A percentile compares a stretch with the other conserved stretches of the same genome.
phyloP scores from a whole-genome alignment of 2,113 vertebrate genomes.

The Tricholaema leucomelas region DNA sequence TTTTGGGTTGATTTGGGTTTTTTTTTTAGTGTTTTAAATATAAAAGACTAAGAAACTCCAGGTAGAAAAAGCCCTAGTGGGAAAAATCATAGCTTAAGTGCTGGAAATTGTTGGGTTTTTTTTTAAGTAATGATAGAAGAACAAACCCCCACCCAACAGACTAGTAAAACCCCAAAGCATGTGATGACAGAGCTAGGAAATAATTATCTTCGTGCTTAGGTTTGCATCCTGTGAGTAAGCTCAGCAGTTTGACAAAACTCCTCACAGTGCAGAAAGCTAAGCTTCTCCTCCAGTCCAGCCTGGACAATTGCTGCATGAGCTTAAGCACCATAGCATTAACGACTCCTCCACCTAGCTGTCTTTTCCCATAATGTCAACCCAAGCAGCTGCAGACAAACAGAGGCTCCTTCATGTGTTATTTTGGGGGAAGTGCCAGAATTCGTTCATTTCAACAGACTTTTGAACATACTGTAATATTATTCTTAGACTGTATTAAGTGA shows the following conservation, averaged over 20 bases:
- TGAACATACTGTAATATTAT: constrained; percentile 1
- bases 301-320: not conserved
- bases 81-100: not conserved
- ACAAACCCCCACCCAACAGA: not conserved
- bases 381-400: not conserved
- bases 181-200: not conserved
- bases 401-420: not conserved
- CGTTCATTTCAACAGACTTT: constrained; percentile 31
- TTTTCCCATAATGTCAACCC: not conserved
- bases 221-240: not conserved
- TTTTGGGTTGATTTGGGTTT: not conserved
- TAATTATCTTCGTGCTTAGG: not conserved
- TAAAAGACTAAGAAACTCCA: not conserved
- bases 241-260: not conserved
- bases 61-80: not conserved
- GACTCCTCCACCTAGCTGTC: constrained; percentile 54
- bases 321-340: not conserved
- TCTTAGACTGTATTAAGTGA: not conserved
- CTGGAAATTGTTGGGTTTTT: not conserved
- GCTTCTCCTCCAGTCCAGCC: not conserved
- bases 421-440: constrained; percentile 10
- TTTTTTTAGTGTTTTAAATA: not conserved
- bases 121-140: not conserved
- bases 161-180: not conserved
- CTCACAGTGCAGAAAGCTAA: not conserved